Conservation (phyloP, 1,140 invertebrate genomes). For the Apis cerana region DNA sequence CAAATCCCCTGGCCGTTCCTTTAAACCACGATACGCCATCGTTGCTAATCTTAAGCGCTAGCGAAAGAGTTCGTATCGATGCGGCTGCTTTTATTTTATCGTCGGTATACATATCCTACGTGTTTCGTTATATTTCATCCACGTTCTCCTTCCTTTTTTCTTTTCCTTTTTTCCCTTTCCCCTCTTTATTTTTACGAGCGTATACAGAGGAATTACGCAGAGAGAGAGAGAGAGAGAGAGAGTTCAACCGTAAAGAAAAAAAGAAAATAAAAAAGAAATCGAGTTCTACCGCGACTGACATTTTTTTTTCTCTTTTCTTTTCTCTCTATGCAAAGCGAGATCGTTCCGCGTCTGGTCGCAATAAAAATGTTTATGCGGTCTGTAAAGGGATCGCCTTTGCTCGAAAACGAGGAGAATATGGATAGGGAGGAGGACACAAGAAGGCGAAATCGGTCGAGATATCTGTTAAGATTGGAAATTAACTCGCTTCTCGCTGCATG, state of each 20-base stretch:
- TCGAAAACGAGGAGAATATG: slow-evolving; percentile 22
- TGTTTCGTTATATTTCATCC: slow-evolving; percentile 6
- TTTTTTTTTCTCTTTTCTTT: slow-evolving; percentile 17
- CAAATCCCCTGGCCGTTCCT: slow-evolving; percentile 28
- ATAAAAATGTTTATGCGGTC: slow-evolving; percentile 74
- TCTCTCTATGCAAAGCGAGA: slow-evolving; percentile 55
- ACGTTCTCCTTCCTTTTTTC: background rate
- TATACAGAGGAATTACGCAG: background rate
- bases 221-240: slow-evolving; percentile 12
- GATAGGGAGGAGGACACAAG: background rate
- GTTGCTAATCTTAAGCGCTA: background rate
- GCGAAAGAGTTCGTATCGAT: slow-evolving; percentile 9
- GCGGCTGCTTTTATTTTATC: background rate
- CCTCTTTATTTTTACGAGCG: slow-evolving; percentile 22
- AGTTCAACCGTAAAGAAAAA: slow-evolving; percentile 58
- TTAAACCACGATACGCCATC: slow-evolving; percentile 1
- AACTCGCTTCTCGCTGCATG: background rate
- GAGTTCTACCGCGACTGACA: slow-evolving; percentile 46
- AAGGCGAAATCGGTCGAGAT: slow-evolving; percentile 11
- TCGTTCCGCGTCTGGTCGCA: slow-evolving; percentile 60
- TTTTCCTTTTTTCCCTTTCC: background rate
- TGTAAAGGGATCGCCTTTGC: slow-evolving; percentile 58
- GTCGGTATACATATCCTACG: background rate
- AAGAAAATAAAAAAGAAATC: slow-evolving; percentile 1
- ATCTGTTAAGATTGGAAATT: background rate